phyloP scores from a whole-genome alignment of 1,140 invertebrate genomes.

The Meteorus sp. region DNA sequence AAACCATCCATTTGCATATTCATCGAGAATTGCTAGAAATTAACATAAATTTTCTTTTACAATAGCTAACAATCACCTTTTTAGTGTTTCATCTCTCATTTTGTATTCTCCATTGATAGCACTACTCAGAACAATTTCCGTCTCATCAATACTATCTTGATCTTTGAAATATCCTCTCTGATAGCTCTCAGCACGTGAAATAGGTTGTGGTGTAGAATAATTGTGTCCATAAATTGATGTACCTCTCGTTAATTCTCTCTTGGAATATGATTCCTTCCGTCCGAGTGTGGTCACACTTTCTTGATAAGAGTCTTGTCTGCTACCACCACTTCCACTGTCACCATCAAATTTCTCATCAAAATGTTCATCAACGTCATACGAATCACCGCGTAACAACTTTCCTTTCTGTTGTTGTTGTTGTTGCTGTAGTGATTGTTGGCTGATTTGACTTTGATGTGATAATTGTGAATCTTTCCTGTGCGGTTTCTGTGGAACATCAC shows the following conservation, averaged over 20 bases:
- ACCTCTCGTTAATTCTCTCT: slow-evolving; percentile 41
- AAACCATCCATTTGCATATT: slow-evolving; percentile 7
- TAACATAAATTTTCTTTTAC: slow-evolving; percentile 8
- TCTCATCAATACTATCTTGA: slow-evolving; percentile 50
- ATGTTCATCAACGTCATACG: slow-evolving; percentile 46
- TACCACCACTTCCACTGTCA: slow-evolving; percentile 37
- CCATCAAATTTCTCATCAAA: slow-evolving; percentile 37
- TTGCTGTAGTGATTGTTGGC: slow-evolving; percentile 39
- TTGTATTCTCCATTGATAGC: slow-evolving; percentile 50
- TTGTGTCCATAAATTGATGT: slow-evolving; percentile 50
- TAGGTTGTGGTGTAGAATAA: slow-evolving; percentile 47
- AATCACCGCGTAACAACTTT: slow-evolving; percentile 47
- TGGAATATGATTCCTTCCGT: slow-evolving; percentile 47
- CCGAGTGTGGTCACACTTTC: slow-evolving; percentile 38
- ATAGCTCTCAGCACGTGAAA: slow-evolving; percentile 52
- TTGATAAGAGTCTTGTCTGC: slow-evolving; percentile 40
- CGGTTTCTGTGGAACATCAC: slow-evolving; percentile 43
- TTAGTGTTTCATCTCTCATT: slow-evolving; percentile 53
- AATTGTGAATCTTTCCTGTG: slow-evolving; percentile 52
- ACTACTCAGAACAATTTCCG: slow-evolving; percentile 44
- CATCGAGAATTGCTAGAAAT: not conserved
- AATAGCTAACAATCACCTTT: slow-evolving; percentile 42
- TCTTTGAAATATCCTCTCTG: slow-evolving; percentile 54
- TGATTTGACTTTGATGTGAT: slow-evolving; percentile 45
- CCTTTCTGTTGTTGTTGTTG: slow-evolving; percentile 49